phyloP scores from a whole-genome alignment of 23 tunicate genomes.

The Ascidia mentula region DNA sequence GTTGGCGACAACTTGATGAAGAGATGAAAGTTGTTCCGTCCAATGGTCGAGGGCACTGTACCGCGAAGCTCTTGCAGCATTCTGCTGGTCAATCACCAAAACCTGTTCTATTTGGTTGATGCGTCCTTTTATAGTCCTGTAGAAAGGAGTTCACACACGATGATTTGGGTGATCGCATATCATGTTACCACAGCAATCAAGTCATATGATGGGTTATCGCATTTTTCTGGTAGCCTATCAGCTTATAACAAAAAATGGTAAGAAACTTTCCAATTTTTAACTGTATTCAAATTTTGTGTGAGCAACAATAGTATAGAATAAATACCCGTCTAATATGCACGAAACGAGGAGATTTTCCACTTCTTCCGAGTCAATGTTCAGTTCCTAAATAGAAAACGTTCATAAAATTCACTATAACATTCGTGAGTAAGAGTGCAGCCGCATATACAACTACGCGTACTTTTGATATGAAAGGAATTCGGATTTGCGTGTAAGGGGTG shows the following conservation, averaged over 20 bases:
- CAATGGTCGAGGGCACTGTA: constrained; percentile 83
- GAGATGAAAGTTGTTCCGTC: constrained; percentile 78
- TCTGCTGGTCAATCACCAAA: constrained; percentile 70
- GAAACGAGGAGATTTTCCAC: constrained; percentile 85
- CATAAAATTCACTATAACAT: background rate
- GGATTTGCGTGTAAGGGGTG: constrained; percentile 78
- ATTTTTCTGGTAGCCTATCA: too few species aligned
- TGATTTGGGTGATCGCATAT: too few species aligned
- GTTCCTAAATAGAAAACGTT: constrained; percentile 40
- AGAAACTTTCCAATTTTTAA: too few species aligned
- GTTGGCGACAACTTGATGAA: constrained; percentile 60
- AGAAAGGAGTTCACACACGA: too few species aligned
- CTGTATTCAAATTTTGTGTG: too few species aligned
- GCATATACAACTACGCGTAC: constrained; percentile 26
- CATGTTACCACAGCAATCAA: too few species aligned
- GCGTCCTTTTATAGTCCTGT: constrained; percentile 72
- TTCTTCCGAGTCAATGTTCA: constrained; percentile 81
- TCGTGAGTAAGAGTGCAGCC: background rate
- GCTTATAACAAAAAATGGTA: too few species aligned
- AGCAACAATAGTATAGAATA: too few species aligned
- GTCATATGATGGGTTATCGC: too few species aligned
- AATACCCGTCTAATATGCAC: constrained; percentile 92
- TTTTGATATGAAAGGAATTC: constrained; percentile 87
- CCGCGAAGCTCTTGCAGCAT: constrained; percentile 52
- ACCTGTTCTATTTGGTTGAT: constrained; percentile 89